These are phyloP conservation scores for Ophiothrix spiculata DNA, from an alignment of 35 echinoderm and acorn worm species.

Conservation along the genomic window DNA sequence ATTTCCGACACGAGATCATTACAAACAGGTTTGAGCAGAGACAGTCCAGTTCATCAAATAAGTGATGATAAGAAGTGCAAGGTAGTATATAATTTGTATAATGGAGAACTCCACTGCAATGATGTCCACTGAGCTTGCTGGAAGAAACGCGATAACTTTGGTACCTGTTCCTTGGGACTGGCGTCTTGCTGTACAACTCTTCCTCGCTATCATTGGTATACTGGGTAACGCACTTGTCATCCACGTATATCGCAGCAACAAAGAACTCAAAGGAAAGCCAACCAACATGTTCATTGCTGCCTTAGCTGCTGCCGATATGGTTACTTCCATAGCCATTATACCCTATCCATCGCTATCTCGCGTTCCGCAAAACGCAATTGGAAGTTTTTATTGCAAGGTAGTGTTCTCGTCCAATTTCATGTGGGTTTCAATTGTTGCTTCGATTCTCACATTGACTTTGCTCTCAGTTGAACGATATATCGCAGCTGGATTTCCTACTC, in stretches of 20 bases:
- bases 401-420: conserved; percentile 32
- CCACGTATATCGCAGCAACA: conserved; percentile 11
- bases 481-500: conserved; percentile 37
- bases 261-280: background rate
- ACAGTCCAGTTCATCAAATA: too few relatives aligned
- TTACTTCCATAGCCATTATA: conserved; percentile 49
- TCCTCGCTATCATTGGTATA: conserved; percentile 44
- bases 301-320: conserved; percentile 62
- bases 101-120: too few relatives aligned
- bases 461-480: conserved; percentile 55
- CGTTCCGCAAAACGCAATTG: conserved; percentile 13
- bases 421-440: conserved; percentile 56
- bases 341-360: conserved; percentile 19
- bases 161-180: conserved; percentile 30
- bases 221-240: conserved; percentile 51
- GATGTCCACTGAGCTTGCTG: too few relatives aligned
- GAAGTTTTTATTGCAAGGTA: conserved; percentile 50
- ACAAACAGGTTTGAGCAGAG: too few relatives aligned
- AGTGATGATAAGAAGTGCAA: too few relatives aligned
- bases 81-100: too few relatives aligned
- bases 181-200: conserved; percentile 2
- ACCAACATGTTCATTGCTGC: conserved; percentile 46
- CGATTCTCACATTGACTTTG: conserved; percentile 36
- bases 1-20: too few relatives aligned
- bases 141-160: too few relatives aligned